Evolutionary conservation across 2,797 vertebrate species (phyloP), one percentile per base, ranked within the genome.

Genomic region (Cryptoprocta ferox): DNA sequence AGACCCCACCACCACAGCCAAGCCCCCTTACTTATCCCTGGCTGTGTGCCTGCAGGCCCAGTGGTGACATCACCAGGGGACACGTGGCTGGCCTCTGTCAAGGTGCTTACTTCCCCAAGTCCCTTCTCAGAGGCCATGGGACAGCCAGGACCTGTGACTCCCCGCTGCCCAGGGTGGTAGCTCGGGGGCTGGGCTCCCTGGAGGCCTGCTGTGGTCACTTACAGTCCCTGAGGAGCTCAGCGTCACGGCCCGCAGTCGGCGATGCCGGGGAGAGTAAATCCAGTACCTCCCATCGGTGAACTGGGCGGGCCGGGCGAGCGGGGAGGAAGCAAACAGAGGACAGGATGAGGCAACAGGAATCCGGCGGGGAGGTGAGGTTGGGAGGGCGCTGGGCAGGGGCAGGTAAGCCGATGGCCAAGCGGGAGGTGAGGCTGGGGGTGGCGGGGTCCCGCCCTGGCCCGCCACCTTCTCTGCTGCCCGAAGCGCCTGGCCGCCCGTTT

Each of bases 271-370:
- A 98, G 99, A 99, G 98, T 99, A 99, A 99, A 99, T 99, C 99
- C 99, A 99, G 98, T 99, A 99, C 98, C 99, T 99, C 98, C 99
- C 99, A 96, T 99, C 99, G 83, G 99, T 99, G 98, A 99, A 99
- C 99, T 99, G 99, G 98, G 95, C 2, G 81, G 92, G 93, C 92
- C 94, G 95, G 98, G 95, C 18, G 94, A 97, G 83, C 97, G 96
- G 97, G 97, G 96, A 98, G 95, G 97, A 97, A 98, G 97, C 97
- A 98, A 98, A 97, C 93, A 98, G 96, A 98, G 98, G 96, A 97
- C 61, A 97, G 95, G 98, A 76, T 98, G 98, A 98, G 94, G 91
- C 89, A 80, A 93, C 90, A 95, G 95, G 95, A 59, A 18, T 12
- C 70, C 11, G 12, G 65, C 16, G 16, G 92, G 92, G 89, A 76